A percentile compares a stretch with the other conserved stretches of the same genome.
Conservation (phyloP, 2,113 vertebrate species). For the Ornithorhynchus anatinus region DNA sequence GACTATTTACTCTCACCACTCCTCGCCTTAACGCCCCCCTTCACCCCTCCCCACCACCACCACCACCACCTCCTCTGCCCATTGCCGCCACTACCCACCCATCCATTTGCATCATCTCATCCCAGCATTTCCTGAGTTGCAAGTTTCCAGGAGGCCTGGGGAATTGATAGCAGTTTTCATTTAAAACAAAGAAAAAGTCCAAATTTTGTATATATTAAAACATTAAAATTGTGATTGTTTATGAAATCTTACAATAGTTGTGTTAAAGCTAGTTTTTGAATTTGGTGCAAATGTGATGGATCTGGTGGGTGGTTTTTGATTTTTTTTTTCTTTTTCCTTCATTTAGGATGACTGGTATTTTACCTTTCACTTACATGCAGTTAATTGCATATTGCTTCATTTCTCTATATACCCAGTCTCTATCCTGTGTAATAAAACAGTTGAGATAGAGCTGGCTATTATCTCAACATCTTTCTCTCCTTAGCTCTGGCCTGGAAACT, state of each 20-base stretch:
- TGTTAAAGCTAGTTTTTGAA: conserved; percentile 51
- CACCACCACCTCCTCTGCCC: background rate
- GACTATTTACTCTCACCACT: background rate
- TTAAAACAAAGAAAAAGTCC: background rate
- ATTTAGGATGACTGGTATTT: conserved; percentile 28
- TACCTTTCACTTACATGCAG: background rate
- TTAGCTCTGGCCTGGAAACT: background rate
- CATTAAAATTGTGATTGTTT: conserved; percentile 60
- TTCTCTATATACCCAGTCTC: conserved; percentile 34
- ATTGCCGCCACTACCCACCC: no score
- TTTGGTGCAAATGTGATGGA: conserved; percentile 44
- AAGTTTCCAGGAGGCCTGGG: conserved; percentile 23
- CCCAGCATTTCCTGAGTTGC: conserved; percentile 33
- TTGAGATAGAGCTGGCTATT: conserved; percentile 59
- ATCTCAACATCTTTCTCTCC: conserved; percentile 2
- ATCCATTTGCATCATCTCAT: conserved; percentile 54
- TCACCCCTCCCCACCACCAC: background rate
- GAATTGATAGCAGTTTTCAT: conserved; percentile 23
- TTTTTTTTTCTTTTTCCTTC: background rate
- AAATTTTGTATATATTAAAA: conserved; percentile 61
- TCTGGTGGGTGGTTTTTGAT: no score
- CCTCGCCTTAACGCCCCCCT: background rate
- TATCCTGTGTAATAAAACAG: conserved; percentile 7
- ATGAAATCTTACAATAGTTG: conserved; percentile 56
- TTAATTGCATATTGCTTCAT: conserved; percentile 30